Evolutionary conservation across 2,797 vertebrate genomes (phyloP).

Genomic region (Calcarius lapponicus): DNA sequence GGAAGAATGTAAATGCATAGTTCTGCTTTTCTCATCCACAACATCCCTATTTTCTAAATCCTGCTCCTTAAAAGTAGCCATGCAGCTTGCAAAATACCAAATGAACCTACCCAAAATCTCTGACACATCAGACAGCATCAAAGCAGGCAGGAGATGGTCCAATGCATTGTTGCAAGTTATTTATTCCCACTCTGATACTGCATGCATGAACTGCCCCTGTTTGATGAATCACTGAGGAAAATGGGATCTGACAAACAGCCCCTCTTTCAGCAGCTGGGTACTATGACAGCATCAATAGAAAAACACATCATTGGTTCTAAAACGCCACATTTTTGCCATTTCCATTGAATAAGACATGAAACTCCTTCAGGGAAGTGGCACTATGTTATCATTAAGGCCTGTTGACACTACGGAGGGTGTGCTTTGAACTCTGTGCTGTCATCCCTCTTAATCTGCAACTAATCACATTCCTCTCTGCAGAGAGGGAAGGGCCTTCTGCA

Average conservation of each 20-base stretch:
- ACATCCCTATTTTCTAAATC: not conserved
- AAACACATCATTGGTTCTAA: conserved; percentile 77
- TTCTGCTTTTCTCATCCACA: not conserved
- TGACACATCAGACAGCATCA: not conserved
- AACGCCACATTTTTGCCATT: conserved; percentile 76
- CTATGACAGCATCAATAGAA: conserved; percentile 72
- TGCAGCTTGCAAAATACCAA: not conserved
- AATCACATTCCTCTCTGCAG: conserved; percentile 74
- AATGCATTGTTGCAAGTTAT: conserved; percentile 53
- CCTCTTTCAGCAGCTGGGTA: conserved; percentile 65
- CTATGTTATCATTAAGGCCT: conserved; percentile 79
- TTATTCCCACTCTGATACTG: conserved; percentile 66
- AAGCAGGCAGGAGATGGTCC: conserved; percentile 29
- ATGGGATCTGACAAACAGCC: conserved; percentile 71
- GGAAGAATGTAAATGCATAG: not conserved
- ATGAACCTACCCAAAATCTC: not conserved
- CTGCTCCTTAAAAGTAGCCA: not conserved
- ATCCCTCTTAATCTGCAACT: conserved; percentile 82
- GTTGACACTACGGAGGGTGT: conserved; percentile 69
- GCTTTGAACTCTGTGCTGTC: conserved; percentile 76
- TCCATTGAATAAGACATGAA: conserved; percentile 79
- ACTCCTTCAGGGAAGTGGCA: conserved; percentile 68
- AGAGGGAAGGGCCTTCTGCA: conserved; percentile 77
- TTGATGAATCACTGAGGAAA: conserved; percentile 73
- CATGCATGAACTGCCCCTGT: conserved; percentile 64